Evolutionary conservation across 2,113 vertebrate genomes (phyloP).

Genomic region (Forbesichthys agassizii): DNA sequence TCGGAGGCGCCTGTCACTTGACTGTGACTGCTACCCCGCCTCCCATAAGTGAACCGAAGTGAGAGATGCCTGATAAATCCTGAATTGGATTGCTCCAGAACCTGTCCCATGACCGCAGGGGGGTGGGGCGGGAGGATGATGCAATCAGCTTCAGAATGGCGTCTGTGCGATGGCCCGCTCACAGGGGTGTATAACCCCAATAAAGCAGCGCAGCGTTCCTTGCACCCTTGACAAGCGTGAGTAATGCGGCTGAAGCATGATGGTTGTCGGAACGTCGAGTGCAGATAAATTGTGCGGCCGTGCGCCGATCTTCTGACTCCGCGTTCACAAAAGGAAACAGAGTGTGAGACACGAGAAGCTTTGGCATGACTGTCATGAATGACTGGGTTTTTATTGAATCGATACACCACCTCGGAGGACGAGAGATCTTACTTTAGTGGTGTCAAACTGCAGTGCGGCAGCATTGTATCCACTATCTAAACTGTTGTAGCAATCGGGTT

Average conservation of each 20-base stretch:
- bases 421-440: neutral
- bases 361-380: neutral
- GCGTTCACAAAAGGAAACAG: slow-evolving; percentile 5
- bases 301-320: slow-evolving; percentile 12
- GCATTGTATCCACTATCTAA: neutral
- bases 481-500: neutral
- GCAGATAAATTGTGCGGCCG: slow-evolving; percentile 10
- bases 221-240: slow-evolving; percentile 29
- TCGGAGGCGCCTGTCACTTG: slow-evolving; percentile 33
- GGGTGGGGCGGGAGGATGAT: slow-evolving; percentile 33
- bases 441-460: neutral
- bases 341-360: neutral
- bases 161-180: slow-evolving; percentile 15
- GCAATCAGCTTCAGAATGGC: slow-evolving; percentile 40
- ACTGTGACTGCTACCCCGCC: slow-evolving; percentile 13
- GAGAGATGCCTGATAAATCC: neutral
- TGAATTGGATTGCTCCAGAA: slow-evolving; percentile 29
- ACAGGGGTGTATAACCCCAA: slow-evolving; percentile 22
- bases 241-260: slow-evolving; percentile 35
- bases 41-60: slow-evolving; percentile 27
- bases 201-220: slow-evolving; percentile 34
- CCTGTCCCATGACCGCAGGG: slow-evolving; percentile 33
- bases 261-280: slow-evolving; percentile 19
- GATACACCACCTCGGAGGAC: neutral
- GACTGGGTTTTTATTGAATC: neutral